A percentile compares a stretch with the other conserved stretches of the same genome.
These are phyloP conservation scores for Emmelina monodactyla DNA, from an alignment of 2,888 invertebrate genomes.

Conservation along the genomic window DNA sequence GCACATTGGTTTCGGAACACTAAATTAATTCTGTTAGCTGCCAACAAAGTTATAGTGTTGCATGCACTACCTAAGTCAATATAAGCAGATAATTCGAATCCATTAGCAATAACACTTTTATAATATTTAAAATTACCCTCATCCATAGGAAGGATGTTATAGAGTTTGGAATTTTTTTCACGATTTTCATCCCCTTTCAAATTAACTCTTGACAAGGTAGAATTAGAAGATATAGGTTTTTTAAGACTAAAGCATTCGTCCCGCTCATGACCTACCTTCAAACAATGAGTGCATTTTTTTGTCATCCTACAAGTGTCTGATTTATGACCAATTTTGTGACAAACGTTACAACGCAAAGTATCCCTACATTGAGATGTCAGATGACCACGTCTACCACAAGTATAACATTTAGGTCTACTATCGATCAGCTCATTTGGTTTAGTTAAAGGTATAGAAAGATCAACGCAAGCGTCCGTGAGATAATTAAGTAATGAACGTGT, in stretches of 20 bases:
- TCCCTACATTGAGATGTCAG: slow-evolving; percentile 2
- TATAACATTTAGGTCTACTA: slow-evolving; percentile 6
- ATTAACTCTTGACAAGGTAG: not conserved
- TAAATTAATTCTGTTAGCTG: slow-evolving; percentile 3
- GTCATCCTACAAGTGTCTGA: slow-evolving; percentile 1
- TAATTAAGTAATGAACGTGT: slow-evolving; percentile 7
- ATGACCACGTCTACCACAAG: slow-evolving; percentile 4
- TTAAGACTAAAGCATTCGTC: slow-evolving; percentile 1
- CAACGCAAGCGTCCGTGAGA: slow-evolving; percentile 4
- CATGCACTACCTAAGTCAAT: slow-evolving; percentile 2
- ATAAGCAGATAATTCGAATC: not conserved
- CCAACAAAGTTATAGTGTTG: slow-evolving; percentile 5
- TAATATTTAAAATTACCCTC: not conserved
- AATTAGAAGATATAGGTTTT: not conserved
- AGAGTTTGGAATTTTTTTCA: not conserved
- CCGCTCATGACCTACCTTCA: slow-evolving; percentile 6
- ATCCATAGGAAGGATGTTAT: not conserved
- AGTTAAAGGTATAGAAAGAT: not conserved
- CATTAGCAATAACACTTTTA: not conserved
- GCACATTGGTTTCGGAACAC: not conserved
- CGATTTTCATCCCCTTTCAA: not conserved
- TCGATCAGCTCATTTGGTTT: not conserved
- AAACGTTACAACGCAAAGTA: slow-evolving; percentile 2
- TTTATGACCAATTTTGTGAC: slow-evolving; percentile 6
- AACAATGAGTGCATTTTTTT: slow-evolving; percentile 6